phyloP scores from a whole-genome alignment of 2,113 vertebrate genomes.

The Clupea harengus region DNA sequence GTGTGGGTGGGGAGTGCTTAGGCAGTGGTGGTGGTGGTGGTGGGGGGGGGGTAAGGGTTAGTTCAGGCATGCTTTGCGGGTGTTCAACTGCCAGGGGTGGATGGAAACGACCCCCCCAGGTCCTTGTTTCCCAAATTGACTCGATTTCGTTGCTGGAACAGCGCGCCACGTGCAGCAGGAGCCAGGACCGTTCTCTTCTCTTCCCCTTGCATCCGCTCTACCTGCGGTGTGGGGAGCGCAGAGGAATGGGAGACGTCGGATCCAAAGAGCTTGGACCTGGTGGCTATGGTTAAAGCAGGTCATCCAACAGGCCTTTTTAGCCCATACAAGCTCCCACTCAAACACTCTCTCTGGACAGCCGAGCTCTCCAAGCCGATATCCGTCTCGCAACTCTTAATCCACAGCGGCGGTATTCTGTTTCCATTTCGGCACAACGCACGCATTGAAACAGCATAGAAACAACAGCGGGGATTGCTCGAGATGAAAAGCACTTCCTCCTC shows the following conservation, averaged over 20 bases:
- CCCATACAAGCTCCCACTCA: neutral
- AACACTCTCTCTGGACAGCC: neutral
- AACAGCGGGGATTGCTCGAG: neutral
- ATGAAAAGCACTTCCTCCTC: conserved; percentile 22
- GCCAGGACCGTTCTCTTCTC: neutral
- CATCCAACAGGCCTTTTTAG: conserved; percentile 18
- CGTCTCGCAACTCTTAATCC: neutral
- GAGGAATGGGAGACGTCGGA: neutral
- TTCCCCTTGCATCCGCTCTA: neutral
- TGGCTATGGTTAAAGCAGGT: neutral
- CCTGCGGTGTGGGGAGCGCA: neutral
- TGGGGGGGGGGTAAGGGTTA: conserved; percentile 21
- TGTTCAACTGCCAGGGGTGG: conserved; percentile 24
- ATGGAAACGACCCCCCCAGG: conserved; percentile 26
- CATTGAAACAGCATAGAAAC: neutral
- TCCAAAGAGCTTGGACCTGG: conserved; percentile 7
- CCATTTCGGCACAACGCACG: neutral
- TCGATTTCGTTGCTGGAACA: conserved; percentile 28
- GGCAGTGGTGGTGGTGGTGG: neutral
- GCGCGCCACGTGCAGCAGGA: conserved; percentile 25
- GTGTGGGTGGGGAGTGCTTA: neutral
- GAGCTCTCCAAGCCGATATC: conserved; percentile 12
- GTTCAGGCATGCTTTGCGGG: conserved; percentile 28
- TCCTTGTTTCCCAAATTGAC: conserved; percentile 39
- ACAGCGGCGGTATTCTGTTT: conserved; percentile 18